Percentiles rank a stretch among this genome's conserved stretches.
These are phyloP conservation scores for Heteromurus nitidus DNA, from an alignment of 2,888 invertebrate species.

Conservation along the genomic window DNA sequence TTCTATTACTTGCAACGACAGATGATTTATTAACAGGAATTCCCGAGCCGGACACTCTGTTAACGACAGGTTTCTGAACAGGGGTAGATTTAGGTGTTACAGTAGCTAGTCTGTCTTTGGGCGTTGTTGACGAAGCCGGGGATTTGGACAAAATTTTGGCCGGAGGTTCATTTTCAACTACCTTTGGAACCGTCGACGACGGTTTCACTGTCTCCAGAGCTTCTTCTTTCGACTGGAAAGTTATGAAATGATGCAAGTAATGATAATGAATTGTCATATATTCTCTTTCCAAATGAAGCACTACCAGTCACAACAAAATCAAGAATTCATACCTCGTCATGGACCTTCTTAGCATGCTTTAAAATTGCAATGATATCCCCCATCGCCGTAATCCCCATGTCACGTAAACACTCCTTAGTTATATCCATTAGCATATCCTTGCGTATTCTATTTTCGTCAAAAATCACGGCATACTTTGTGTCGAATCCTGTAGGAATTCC, in stretches of 20 bases:
- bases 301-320: neutral
- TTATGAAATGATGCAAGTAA: too few relatives aligned
- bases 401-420: constrained; percentile 89
- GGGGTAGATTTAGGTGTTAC: neutral
- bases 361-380: constrained; percentile 78
- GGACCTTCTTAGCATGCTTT: constrained; percentile 80
- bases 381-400: constrained; percentile 86
- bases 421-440: constrained; percentile 90
- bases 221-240: constrained; percentile 67
- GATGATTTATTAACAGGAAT: constrained; percentile 19
- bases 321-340: constrained; percentile 76
- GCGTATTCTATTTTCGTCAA: constrained; percentile 90
- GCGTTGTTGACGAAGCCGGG: constrained; percentile 29
- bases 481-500: constrained; percentile 88
- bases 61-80: constrained; percentile 12
- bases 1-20: constrained; percentile 10
- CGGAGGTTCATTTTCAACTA: too few relatives aligned
- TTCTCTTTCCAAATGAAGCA: neutral
- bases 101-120: constrained; percentile 21
- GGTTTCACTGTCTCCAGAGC: constrained; percentile 65
- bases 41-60: neutral
- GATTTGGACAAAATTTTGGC: constrained; percentile 38
- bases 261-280: neutral
- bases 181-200: constrained; percentile 47
- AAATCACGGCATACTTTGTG: constrained; percentile 89